phyloP scores from a whole-genome alignment of 2,113 vertebrate genomes.

The Apteryx owenii region DNA sequence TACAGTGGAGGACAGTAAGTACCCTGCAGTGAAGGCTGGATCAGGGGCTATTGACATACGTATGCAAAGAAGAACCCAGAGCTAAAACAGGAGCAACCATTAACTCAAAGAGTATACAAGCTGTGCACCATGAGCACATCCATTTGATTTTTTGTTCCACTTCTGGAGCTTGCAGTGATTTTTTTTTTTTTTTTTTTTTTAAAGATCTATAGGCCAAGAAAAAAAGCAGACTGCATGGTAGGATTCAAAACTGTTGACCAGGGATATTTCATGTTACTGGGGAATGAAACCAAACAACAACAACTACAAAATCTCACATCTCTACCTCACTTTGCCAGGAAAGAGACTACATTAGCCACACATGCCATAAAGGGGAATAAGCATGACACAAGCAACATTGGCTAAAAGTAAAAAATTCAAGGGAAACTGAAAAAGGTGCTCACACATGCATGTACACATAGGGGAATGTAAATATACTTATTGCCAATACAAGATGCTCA shows the following conservation, averaged over 20 bases:
- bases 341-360: neutral
- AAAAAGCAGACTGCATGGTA: neutral
- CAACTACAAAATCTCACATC: neutral
- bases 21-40: fast-evolving
- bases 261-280: neutral
- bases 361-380: neutral
- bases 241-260: neutral
- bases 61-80: neutral
- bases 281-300: neutral
- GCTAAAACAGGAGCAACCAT: neutral
- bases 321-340: neutral
- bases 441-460: neutral
- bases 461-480: neutral
- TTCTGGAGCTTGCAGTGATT: neutral
- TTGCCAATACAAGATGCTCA: neutral
- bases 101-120: neutral
- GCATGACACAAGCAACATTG: neutral
- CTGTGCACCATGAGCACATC: neutral
- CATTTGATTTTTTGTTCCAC: neutral
- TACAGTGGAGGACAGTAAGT: neutral
- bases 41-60: neutral
- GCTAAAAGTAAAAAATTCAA: neutral
- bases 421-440: neutral
- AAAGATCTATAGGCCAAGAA: neutral
- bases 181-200: neutral